Conservation (phyloP, 2,888 invertebrate genomes). For the Hymenopus coronatus region DNA sequence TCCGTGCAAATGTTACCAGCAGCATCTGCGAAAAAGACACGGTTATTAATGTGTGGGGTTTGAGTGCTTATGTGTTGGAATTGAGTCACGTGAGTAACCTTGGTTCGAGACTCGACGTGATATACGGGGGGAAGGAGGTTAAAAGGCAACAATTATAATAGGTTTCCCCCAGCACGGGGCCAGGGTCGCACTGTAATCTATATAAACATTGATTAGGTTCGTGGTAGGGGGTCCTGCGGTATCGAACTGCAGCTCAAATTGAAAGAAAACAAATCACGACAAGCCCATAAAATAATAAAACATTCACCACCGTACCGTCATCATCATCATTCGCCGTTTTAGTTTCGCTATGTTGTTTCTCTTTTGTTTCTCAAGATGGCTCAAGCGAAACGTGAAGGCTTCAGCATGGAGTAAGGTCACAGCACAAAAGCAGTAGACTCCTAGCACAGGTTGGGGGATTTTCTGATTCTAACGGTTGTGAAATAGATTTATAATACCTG, state of each 20-base stretch:
- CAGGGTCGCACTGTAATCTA: not conserved
- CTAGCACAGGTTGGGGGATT: not conserved
- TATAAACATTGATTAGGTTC: slow-evolving; percentile 9
- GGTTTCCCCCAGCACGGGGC: not conserved
- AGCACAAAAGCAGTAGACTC: not conserved
- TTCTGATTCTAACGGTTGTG: no score
- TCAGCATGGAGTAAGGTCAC: not conserved
- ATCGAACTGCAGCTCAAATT: slow-evolving; percentile 5
- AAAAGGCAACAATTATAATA: not conserved
- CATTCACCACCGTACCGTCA: not conserved
- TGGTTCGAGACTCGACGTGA: not conserved
- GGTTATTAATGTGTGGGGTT: no score
- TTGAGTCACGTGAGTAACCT: no score
- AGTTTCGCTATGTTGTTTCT: not conserved
- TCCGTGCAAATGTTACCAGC: no score
- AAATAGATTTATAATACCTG: no score
- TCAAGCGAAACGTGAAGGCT: not conserved
- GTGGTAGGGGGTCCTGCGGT: not conserved
- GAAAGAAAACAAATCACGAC: slow-evolving; percentile 16
- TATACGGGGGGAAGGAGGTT: not conserved
- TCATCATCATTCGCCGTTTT: not conserved
- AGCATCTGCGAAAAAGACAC: no score
- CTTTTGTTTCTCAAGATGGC: not conserved
- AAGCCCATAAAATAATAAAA: slow-evolving; percentile 11
- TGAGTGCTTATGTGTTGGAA: no score